Percentiles rank a stretch among this genome's conserved stretches.
These are phyloP conservation scores for Cremastobaeus sp. DNA, from an alignment of 2,888 invertebrate genomes.

Conservation along the genomic window DNA sequence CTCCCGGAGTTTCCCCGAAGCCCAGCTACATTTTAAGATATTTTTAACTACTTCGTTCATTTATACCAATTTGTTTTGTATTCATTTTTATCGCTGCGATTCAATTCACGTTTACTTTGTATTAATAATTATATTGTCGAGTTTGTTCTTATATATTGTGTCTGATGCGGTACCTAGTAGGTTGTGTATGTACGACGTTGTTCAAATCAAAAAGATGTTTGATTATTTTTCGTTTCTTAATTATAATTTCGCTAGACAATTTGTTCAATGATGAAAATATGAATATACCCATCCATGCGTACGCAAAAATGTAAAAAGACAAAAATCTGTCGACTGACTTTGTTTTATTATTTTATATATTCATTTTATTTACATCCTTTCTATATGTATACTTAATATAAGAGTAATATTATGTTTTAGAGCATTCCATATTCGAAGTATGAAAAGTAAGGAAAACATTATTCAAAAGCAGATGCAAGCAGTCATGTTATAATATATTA, in stretches of 20 bases:
- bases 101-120: constrained; percentile 33
- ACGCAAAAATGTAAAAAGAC: constrained; percentile 6
- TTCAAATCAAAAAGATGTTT: constrained; percentile 56
- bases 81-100: constrained; percentile 36
- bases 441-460: constrained; percentile 39
- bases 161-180: constrained; percentile 48
- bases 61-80: too few species aligned
- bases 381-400: constrained; percentile 54
- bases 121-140: constrained; percentile 40
- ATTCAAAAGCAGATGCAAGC: constrained; percentile 43
- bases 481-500: constrained; percentile 39
- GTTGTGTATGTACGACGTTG: constrained; percentile 42
- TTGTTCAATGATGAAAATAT: constrained; percentile 28
- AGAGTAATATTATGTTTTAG: constrained; percentile 48
- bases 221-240: constrained; percentile 38
- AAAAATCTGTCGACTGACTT: constrained; percentile 40
- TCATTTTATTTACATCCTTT: constrained; percentile 23
- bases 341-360: constrained; percentile 32
- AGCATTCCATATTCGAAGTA: constrained; percentile 56
- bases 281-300: constrained; percentile 13
- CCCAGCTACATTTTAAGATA: constrained; percentile 11
- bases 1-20: constrained; percentile 25
- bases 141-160: constrained; percentile 35
- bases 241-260: constrained; percentile 42
- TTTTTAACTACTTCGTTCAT: constrained; percentile 19